A percentile compares a stretch with the other conserved stretches of the same genome.
These are phyloP conservation scores for Lepetodrilus schrolli DNA, from an alignment of 2,888 invertebrate species.

Conservation along the genomic window DNA sequence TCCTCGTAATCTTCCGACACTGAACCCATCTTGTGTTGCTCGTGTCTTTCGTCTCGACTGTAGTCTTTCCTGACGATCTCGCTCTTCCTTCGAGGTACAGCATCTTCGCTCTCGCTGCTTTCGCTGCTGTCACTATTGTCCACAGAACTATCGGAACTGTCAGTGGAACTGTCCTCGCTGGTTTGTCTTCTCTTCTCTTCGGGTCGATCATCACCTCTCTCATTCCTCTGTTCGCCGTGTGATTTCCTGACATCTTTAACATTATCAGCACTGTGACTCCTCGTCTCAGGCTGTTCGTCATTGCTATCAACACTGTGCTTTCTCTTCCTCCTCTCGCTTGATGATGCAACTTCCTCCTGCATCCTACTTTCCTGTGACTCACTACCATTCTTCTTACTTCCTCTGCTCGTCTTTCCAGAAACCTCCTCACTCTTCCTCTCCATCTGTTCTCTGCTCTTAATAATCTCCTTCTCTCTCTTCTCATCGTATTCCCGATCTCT, in stretches of 20 bases:
- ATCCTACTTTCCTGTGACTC: no score
- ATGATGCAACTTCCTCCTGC: constrained; percentile 50
- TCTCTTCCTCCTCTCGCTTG: constrained; percentile 40
- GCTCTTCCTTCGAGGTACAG: neutral
- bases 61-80: neutral
- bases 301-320: neutral
- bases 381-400: no score
- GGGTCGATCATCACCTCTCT: neutral
- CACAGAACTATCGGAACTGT: constrained; percentile 2
- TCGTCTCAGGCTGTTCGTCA: no score
- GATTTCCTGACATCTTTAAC: neutral
- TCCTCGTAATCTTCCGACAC: neutral
- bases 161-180: neutral
- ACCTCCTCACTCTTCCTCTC: no score
- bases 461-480: constrained; percentile 19
- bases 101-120: neutral
- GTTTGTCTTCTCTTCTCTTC: neutral
- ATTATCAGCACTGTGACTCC: neutral
- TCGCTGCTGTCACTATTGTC: constrained; percentile 13
- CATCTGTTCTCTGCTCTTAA: neutral
- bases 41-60: neutral
- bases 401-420: no score
- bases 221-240: neutral
- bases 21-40: neutral
- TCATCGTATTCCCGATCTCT: neutral